Conservation (phyloP, 2,113 vertebrate species). For the Eretmochelys imbricata region DNA sequence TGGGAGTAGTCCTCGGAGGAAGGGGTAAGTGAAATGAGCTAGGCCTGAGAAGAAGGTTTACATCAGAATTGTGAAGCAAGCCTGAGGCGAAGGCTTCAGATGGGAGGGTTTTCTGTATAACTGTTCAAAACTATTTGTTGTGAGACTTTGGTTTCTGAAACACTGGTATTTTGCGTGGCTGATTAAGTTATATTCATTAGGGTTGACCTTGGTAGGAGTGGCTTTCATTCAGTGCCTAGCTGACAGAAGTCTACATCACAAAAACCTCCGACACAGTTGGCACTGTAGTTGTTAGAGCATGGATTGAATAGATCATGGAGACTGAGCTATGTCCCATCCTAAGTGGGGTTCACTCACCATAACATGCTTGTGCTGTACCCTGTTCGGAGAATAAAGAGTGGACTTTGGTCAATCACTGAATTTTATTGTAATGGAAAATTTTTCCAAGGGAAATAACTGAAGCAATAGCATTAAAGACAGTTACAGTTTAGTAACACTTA, state of each 20-base stretch:
- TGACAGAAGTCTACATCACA: background rate
- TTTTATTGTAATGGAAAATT: background rate
- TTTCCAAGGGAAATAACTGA: background rate
- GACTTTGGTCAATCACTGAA: background rate
- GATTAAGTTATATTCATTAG: background rate
- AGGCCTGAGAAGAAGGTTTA: background rate
- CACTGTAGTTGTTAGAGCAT: background rate
- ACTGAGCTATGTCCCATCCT: background rate
- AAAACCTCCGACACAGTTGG: background rate
- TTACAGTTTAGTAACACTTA: background rate
- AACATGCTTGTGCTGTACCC: background rate
- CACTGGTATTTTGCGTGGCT: background rate
- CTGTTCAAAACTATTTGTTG: background rate
- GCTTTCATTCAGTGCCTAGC: background rate
- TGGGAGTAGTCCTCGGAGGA: background rate
- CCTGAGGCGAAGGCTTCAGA: background rate
- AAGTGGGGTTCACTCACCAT: background rate
- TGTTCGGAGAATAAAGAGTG: background rate
- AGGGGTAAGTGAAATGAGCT: background rate
- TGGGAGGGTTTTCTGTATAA: background rate
- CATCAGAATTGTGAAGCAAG: background rate
- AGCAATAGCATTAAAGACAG: background rate
- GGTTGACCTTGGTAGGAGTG: background rate
- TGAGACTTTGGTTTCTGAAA: background rate
- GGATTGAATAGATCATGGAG: background rate